Evolutionary conservation across 2,888 invertebrate species (phyloP).

Genomic region (Tortrix viridana): DNA sequence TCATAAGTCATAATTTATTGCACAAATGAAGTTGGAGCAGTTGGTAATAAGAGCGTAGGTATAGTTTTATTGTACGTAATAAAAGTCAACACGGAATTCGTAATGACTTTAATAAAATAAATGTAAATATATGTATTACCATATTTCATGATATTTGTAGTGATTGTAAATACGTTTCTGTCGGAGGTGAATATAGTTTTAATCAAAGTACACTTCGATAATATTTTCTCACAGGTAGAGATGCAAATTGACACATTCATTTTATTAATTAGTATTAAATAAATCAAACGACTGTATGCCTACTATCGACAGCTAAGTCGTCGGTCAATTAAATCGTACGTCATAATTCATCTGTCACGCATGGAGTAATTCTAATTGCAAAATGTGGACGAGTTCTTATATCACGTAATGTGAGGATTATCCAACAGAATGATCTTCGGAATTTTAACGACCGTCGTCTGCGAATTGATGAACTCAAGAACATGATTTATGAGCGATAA

Average conservation of each 20-base stretch:
- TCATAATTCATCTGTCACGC: conserved; percentile 4
- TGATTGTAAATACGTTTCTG: too few species aligned
- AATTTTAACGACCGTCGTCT: conserved; percentile 20
- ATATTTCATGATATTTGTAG: too few species aligned
- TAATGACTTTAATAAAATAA: not conserved
- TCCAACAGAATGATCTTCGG: conserved; percentile 19
- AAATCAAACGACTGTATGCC: not conserved
- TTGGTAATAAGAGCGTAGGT: too few species aligned
- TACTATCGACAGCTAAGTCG: conserved; percentile 4
- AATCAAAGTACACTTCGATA: too few species aligned
- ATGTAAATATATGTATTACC: too few species aligned
- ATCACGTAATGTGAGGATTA: conserved; percentile 32
- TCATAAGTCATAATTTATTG: too few species aligned
- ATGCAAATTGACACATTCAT: conserved; percentile 6
- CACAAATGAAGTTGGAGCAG: too few species aligned
- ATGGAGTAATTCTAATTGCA: conserved; percentile 26
- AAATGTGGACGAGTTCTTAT: conserved; percentile 12
- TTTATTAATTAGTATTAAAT: conserved; percentile 8
- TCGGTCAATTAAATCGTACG: conserved; percentile 20
- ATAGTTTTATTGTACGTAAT: too few species aligned
- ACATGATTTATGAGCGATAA: conserved; percentile 31
- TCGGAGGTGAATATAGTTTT: too few species aligned
- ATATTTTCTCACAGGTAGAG: not conserved
- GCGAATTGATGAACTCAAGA: conserved; percentile 25
- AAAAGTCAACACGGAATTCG: too few species aligned